Evolutionary conservation across 2,888 invertebrate genomes (phyloP).

Genomic region (Cheilosia grossa): DNA sequence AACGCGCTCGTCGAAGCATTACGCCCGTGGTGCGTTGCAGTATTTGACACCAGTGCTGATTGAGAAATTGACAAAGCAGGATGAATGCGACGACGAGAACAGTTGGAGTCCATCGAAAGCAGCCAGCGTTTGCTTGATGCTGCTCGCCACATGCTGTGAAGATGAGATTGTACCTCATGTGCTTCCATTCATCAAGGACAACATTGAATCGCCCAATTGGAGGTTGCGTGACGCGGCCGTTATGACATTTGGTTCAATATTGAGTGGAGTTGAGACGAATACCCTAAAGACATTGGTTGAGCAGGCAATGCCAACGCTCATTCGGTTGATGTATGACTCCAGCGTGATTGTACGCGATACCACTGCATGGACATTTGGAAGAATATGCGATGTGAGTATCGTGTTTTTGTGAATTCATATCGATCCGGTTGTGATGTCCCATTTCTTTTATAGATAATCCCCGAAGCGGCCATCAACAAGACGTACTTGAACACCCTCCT

Average conservation of each 20-base stretch:
- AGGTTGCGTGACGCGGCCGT: slow-evolving; percentile 96
- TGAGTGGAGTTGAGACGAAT: slow-evolving; percentile 94
- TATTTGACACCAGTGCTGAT: slow-evolving; percentile 97
- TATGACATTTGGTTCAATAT: slow-evolving; percentile 98
- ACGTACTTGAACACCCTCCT: slow-evolving; percentile 91
- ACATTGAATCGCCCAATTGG: slow-evolving; percentile 97
- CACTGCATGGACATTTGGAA: slow-evolving; percentile 98
- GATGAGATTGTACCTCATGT: slow-evolving; percentile 98
- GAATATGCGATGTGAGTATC: slow-evolving; percentile 93
- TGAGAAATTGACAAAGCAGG: slow-evolving; percentile 97
- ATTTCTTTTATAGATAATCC: slow-evolving; percentile 86
- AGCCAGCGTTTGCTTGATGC: slow-evolving; percentile 98
- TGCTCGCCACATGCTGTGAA: slow-evolving; percentile 98
- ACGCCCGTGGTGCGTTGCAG: slow-evolving; percentile 98
- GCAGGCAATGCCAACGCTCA: slow-evolving; percentile 97
- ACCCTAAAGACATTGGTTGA: slow-evolving; percentile 97
- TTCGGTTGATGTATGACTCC: slow-evolving; percentile 96
- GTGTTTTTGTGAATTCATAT: not conserved
- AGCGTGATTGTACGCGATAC: slow-evolving; percentile 98
- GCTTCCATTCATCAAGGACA: slow-evolving; percentile 96
- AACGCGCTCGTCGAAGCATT: slow-evolving; percentile 95
- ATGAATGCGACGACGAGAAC: slow-evolving; percentile 98
- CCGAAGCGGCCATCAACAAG: slow-evolving; percentile 96
- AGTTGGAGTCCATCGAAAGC: slow-evolving; percentile 99
- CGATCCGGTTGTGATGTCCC: not conserved